These are phyloP conservation scores for Pyrocephalus nanus DNA, from an alignment of 2,797 vertebrate species.

Conservation along the genomic window DNA sequence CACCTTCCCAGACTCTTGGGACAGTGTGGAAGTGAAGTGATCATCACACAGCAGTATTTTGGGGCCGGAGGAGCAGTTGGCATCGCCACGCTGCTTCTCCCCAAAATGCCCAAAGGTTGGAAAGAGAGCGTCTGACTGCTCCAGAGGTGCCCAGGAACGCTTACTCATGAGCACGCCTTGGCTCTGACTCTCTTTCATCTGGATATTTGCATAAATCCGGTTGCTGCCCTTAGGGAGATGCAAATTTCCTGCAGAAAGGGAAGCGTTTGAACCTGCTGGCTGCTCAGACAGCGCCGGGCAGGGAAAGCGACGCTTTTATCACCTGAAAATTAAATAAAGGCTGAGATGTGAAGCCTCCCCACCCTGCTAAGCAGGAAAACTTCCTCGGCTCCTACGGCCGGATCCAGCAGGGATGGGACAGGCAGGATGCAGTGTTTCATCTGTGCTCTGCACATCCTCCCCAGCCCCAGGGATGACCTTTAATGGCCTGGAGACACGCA, in stretches of 20 bases:
- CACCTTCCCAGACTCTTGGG: neutral
- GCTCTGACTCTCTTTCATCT: constrained; percentile 6
- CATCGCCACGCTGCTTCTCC: rapidly evolving
- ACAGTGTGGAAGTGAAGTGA: neutral
- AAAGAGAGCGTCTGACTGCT: neutral
- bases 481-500: constrained; percentile 31
- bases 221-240: constrained; percentile 21
- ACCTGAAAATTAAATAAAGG: constrained; percentile 40
- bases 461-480: constrained; percentile 33
- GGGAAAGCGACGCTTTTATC: constrained; percentile 19
- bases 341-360: constrained; percentile 40
- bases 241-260: constrained; percentile 22
- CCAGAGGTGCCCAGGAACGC: neutral
- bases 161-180: neutral
- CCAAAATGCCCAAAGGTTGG: rapidly evolving
- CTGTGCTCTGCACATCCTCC: constrained; percentile 22
- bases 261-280: neutral
- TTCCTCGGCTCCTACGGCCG: neutral
- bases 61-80: neutral
- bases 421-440: constrained; percentile 23
- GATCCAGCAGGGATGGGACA: constrained; percentile 28
- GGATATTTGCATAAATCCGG: constrained; percentile 20
- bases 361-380: constrained; percentile 56
- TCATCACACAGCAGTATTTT: neutral
- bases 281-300: neutral